Percentiles rank a stretch among this genome's conserved stretches.
Evolutionary conservation across 2,888 invertebrate genomes (phyloP).

Genomic region (Holacanthella duospinosa): DNA sequence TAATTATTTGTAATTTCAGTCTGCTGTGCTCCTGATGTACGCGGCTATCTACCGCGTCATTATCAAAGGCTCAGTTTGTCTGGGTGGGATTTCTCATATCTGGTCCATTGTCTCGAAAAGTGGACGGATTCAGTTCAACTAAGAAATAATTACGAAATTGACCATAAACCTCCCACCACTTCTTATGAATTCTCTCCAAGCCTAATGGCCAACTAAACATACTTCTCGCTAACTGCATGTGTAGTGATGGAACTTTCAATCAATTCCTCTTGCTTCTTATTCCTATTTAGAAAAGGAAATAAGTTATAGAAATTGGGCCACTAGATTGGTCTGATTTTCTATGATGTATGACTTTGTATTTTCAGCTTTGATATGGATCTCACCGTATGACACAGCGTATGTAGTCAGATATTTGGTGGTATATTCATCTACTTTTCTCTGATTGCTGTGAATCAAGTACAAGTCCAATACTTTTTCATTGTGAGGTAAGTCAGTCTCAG

Average conservation of each 20-base stretch:
- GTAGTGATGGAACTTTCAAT: too few relatives aligned
- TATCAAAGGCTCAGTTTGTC: constrained; percentile 56
- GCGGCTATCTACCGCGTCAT: constrained; percentile 68
- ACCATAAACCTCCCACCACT: constrained; percentile 40
- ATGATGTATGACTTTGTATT: constrained; percentile 22
- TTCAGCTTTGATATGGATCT: constrained; percentile 65
- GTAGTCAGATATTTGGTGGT: constrained; percentile 70
- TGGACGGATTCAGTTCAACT: constrained; percentile 53
- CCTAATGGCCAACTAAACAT: too few relatives aligned
- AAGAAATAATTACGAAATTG: too few relatives aligned
- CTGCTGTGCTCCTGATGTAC: constrained; percentile 77
- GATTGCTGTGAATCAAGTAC: constrained; percentile 80
- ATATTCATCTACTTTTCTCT: constrained; percentile 65
- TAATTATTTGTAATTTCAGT: too few relatives aligned
- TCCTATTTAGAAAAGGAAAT: too few relatives aligned
- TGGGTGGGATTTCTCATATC: constrained; percentile 59
- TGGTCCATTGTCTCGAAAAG: constrained; percentile 60
- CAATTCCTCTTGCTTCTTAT: too few relatives aligned
- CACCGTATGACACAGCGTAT: constrained; percentile 71
- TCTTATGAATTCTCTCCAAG: neutral
- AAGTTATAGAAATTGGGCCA: too few relatives aligned
- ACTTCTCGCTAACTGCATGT: too few relatives aligned
- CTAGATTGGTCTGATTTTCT: neutral
- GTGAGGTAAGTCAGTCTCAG: too few relatives aligned
- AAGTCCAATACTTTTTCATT: constrained; percentile 49